Base-by-base conservation (phyloP, 1,140 invertebrate species). In the Aphelenchoides avenae region DNA sequence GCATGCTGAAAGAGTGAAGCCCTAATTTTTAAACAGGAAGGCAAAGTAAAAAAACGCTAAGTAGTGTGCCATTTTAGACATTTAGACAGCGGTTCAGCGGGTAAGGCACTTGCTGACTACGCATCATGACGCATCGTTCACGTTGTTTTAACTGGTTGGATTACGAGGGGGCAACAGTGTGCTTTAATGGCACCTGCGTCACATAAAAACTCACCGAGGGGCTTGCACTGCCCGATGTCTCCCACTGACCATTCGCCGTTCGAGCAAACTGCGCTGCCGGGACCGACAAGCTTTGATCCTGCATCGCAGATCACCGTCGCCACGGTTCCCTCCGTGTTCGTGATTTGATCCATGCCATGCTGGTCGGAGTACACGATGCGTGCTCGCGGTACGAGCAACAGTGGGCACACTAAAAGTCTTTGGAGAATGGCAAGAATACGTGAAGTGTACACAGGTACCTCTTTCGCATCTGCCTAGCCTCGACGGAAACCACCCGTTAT, bases 401-500 rank as follows among this genome's bases (percentile, higher is more conserved):
- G 50, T n/a, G 50, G 50, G 24, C 50, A 52, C n/a, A 52, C 50
- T 52, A 56, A 2, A 52, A 55, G 34, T 36, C 13, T 36, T 36
- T n/a, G 34, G 13, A 36, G 34, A n/a, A n/a, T 36, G 13, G 13
- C 11, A 13, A 13, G n/a, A 13, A 36, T 13, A 13, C 11, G 11
- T 13, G n/a, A 36, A n/a, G 13, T 36, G 11, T 13, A 36, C 34
- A 36, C 56, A 2, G 11, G 24, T 26, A 52, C 50, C 44, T 52
- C 24, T 51, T 13, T 52, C 48, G 7, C 50, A 52, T 27, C 11
- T 9, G 51, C 50, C 50, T 11, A 52, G 56, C 11, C 13, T 26
- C 18, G 44, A 13, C 2, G 50, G 50, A 3, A 52, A 15, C 50
- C 50, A 52, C 13, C 50, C 50, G n/a, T 54, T n/a, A n/a, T 54